Conservation (phyloP, 2,797 vertebrate genomes). For the Rhinoraja longicauda region DNA sequence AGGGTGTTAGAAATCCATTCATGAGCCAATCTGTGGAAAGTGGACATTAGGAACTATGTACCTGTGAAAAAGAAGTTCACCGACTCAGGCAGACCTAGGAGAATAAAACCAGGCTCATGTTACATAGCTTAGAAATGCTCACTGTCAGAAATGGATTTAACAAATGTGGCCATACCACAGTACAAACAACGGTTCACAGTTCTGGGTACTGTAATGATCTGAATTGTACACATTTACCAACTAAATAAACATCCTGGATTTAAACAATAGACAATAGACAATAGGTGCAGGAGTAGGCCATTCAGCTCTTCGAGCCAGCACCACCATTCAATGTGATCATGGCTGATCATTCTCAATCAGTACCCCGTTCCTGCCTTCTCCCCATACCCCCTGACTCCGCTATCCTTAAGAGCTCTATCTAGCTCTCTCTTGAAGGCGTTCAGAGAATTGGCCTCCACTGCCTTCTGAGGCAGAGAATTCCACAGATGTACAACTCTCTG, state of each 20-base stretch:
- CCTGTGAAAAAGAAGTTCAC: conserved; percentile 78
- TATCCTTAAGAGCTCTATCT: too few species aligned
- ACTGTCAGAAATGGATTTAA: conserved; percentile 40
- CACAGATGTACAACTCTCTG: too few species aligned
- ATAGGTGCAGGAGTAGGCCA: too few species aligned
- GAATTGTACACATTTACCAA: not conserved
- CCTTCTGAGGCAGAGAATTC: too few species aligned
- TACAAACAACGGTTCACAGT: not conserved
- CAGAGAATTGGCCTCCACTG: too few species aligned
- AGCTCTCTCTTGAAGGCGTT: too few species aligned
- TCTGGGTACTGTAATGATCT: not conserved
- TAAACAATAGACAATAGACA: too few species aligned
- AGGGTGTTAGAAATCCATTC: not conserved
- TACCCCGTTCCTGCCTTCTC: too few species aligned
- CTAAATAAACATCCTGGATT: not conserved
- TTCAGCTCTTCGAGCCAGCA: not conserved
- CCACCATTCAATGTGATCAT: too few species aligned
- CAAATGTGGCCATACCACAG: not conserved
- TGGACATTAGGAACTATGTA: conserved; percentile 44
- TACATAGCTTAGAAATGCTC: not conserved
- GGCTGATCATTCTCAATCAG: too few species aligned
- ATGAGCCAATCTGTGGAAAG: not conserved
- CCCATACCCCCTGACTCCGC: too few species aligned
- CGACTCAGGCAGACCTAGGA: conserved; percentile 69
- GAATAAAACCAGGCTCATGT: conserved; percentile 46